Base-by-base conservation (phyloP, 2,888 invertebrate species). In the Tinea pellionella region DNA sequence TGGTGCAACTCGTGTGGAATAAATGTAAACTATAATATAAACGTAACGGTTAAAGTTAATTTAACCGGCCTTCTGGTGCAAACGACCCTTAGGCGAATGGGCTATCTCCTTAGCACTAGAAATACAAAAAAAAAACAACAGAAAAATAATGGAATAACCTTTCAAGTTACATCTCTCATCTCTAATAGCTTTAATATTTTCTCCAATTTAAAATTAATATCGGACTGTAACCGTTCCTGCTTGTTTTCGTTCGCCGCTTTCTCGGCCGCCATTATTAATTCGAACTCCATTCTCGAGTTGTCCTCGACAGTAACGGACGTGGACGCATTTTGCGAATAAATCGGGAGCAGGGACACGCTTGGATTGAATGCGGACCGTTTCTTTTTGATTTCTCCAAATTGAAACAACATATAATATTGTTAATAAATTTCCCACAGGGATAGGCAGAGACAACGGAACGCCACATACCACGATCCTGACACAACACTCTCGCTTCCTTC, bases 161-260 rank as follows among this genome's bases (percentile, higher is more conserved):
- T 53, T 80, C 71, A 82, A 62, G 72, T 73, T 47, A 68, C 71
- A 53, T 73, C 68, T 61, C 64, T 77, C 61, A 67, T 70, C 63
- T 83, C 81, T 66, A 85, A 63, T 60, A 84, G 69, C 12, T 68
- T 71, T 18, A 83, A 66, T 11, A 85, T 83, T 66, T 67, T 80
- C 0, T 76, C 67, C 0, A 85, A 62, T 60, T 79, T 74, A n/a
- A n/a, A 47, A n/a, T 15, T 8, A 47, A 47, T 47, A 16, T 77
- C 72, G 6, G 69, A 24, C 18, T 70, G 64, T 32, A 65, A 65
- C 60, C 62, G 68, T 19, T 75, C 73, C 0, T 69, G 6, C 13
- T 42, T 2, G 3, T 2, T 43, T 24, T 19, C 19, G 0, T n/a
- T 24, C 24, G 9, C 12, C 13, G 24, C 19, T 19, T 18, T 43